Base-by-base conservation (phyloP, 2,797 vertebrate species). In the Scolopax bukidnonensis region DNA sequence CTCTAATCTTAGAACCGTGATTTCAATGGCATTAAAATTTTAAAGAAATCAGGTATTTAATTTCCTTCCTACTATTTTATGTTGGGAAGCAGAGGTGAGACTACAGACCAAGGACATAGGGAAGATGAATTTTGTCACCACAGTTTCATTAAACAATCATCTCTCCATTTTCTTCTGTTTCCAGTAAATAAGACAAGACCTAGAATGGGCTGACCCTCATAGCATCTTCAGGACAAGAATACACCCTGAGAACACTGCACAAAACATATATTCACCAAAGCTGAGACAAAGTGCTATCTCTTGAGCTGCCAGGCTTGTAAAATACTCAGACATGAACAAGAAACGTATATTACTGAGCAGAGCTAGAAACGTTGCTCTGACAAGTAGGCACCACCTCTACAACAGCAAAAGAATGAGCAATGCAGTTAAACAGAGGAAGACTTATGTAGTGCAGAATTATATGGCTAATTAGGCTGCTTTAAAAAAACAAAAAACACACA, bases 321-420 rank as follows among this genome's bases (percentile, higher is more conserved):
- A 68, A 16, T 23, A n/a, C 33, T 32, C 56, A 32, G 50, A 25
- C 24, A 24, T 1, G 11, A 33, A 20, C 17, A 38, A 14, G 50
- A 50, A 41, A 30, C 1, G 0, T 4, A 0, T 16, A 27, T 30
- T 43, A 12, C 45, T 8, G 41, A 38, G 50, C 2, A 65, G 50
- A 23, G 17, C 6, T 27, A 53, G 50, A 6, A 51, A 12, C 21
- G 32, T 11, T 0, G 3, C 4, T 1, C 10, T 65, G 48, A 67
- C 41, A 78, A 43, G 28, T 0, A 33, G 54, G 12, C 10, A 51
- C 63, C 57, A 61, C 14, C 53, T 47, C 70, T 13, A 4, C 33
- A 53, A 6, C 15, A 50, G 41, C 87, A 25, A 38, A 90, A 53
- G 80, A 77, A 61, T 18, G 30, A 89, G 23, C 38, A 19, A 13